Evolutionary conservation across 2,888 invertebrate species (phyloP), one percentile per base, ranked within the genome.

Genomic region (Cactoblastis cactorum): DNA sequence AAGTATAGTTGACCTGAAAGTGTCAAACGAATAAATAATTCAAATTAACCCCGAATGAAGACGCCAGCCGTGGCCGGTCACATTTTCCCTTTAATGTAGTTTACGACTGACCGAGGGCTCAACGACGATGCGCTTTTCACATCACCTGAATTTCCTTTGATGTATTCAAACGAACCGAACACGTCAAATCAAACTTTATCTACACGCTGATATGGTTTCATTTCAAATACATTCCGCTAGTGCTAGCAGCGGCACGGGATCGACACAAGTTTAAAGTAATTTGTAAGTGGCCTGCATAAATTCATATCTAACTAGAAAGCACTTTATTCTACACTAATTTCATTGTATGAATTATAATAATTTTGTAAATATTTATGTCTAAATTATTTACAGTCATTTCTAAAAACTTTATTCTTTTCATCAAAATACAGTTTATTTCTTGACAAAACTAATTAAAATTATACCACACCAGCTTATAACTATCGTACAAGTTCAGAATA

Each of bases 81-180:
- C n/a, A 45, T 46, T 46, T 32, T 34, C 59, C 51, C 47, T 59
- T 55, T 61, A 52, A 38, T 49, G 50, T 60, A 60, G 59, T 62
- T 58, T 57, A 61, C 53, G 54, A 52, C 48, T 53, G 58, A 58
- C 55, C 57, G 53, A 63, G 58, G 58, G 61, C 64, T 60, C 63
- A 62, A 46, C 59, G 57, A 63, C 59, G 61, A 61, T 70, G 65
- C 65, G 69, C 67, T 72, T 64, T 58, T 62, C 61, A 53, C 52
- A 61, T 61, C 61, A 62, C 63, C 61, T 63, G 50, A 35, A 54
- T 52, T 60, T 61, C 60, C 50, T 51, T 60, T 66, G 62, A 63
- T 65, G 51, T 67, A 70, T 71, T 69, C 71, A 69, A 63, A 65
- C 69, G 53, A 57, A 59, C 34, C 17, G 6, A n/a, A 6, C 14